Evolutionary conservation across 1,140 invertebrate genomes (phyloP), one percentile per base, ranked within the genome.

Genomic region (Bilobella aurantiaca): DNA sequence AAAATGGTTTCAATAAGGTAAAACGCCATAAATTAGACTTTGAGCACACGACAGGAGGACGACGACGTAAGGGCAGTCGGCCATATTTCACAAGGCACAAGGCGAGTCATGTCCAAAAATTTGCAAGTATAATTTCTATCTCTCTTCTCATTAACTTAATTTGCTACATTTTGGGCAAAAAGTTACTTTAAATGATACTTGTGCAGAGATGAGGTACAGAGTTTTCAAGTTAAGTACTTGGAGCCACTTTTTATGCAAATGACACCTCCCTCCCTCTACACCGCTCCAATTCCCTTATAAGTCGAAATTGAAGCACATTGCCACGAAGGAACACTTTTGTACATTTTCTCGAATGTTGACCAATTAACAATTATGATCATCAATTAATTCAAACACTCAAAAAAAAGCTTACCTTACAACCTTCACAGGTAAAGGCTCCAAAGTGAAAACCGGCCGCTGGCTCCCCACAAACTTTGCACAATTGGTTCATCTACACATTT

Each of bases 391-490:
- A 32, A 34, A 60, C 32, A n/a, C 49, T 27, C 14, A 29, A 34
- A 34, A 61, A 53, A 14, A 23, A 47, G 58, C 68, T 73, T 69
- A 73, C 71, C 71, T 73, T 73, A 34, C 71, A 73, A 56, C 71
- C 71, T 64, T 72, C 71, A 63, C 83, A 85, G 3, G 84, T 85
- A 65, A 84, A 82, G 29, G 83, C 83, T 25, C 83, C 84, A 75
- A 85, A 85, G 73, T 85, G 83, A 72, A 83, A 84, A 2, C 83
- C 84, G 60, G 83, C 83, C 16, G 83, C 83, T 12, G 81, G 79
- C 69, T 84, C 82, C 21, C 79, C 78, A 74, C 83, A 85, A n/a
- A 85, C 83, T 74, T 79, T 78, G 67, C 79, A 81, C 71, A 79
- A 72, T 72, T 81, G 79, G 72, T 80, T 80, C 77, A 80, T 80